phyloP scores from a whole-genome alignment of 2,797 vertebrate species.

The Cottoperca gobio region DNA sequence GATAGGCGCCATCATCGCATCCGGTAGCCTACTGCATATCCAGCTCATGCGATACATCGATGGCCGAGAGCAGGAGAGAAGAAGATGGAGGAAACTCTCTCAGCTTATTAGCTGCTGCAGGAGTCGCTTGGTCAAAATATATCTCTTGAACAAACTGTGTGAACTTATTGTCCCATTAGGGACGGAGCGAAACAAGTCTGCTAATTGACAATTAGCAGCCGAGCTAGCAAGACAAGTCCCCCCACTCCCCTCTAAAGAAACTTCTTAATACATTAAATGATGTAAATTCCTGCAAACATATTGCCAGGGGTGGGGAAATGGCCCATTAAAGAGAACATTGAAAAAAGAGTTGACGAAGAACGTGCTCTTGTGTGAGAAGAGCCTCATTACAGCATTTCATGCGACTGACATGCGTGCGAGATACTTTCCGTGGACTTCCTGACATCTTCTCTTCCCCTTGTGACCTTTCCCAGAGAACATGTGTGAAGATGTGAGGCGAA shows the following conservation, averaged over 20 bases:
- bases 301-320: neutral
- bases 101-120: neutral
- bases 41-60: too few relatives aligned
- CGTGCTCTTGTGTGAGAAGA: neutral
- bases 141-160: too few relatives aligned
- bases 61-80: neutral
- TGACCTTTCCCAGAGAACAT: constrained; percentile 32
- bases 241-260: too few relatives aligned
- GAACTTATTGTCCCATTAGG: too few relatives aligned
- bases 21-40: too few relatives aligned
- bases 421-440: neutral
- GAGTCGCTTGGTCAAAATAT: too few relatives aligned
- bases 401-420: neutral
- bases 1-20: too few relatives aligned
- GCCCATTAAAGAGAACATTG: neutral
- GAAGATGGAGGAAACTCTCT: neutral
- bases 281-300: neutral
- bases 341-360: constrained; percentile 1
- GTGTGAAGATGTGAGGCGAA: constrained; percentile 8
- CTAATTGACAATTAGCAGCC: too few relatives aligned
- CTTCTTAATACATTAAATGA: neutral
- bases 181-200: too few relatives aligned
- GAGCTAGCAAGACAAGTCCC: too few relatives aligned
- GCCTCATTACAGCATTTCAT: neutral
- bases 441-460: neutral